A percentile compares a stretch with the other conserved stretches of the same genome.
phyloP scores from a whole-genome alignment of 2,113 vertebrate species.

The Oreotragus oreotragus region DNA sequence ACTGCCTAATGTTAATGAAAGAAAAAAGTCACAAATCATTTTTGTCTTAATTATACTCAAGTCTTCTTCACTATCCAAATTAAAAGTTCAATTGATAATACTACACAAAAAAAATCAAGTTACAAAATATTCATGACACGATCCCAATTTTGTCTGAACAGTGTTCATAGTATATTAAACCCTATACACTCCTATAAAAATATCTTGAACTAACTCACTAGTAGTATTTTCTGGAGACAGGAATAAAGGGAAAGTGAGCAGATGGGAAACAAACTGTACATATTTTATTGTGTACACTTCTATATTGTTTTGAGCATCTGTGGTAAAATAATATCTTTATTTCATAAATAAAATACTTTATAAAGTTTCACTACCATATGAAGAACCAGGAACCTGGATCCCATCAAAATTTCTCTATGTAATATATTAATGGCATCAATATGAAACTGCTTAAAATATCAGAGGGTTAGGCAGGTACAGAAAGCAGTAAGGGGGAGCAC shows the following conservation, averaged over 20 bases:
- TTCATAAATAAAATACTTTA: constrained; percentile 5
- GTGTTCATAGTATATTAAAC: neutral
- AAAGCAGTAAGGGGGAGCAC: neutral
- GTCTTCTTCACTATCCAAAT: constrained; percentile 8
- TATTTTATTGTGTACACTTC: neutral
- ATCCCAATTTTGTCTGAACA: constrained; percentile 5
- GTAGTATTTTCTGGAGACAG: neutral
- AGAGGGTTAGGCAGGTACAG: neutral
- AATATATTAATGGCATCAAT: neutral
- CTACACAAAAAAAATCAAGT: neutral
- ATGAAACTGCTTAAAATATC: neutral
- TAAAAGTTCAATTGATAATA: neutral
- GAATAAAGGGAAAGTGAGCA: neutral
- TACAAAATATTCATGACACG: neutral
- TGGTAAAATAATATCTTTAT: constrained; percentile 4
- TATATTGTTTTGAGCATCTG: neutral
- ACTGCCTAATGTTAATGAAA: neutral
- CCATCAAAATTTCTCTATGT: neutral
- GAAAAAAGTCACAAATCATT: neutral
- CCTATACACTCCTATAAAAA: neutral
- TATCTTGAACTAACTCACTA: neutral
- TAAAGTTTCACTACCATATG: neutral
- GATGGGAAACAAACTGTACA: neutral
- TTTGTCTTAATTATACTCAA: constrained; percentile 11
- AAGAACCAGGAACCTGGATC: neutral